phyloP scores from a whole-genome alignment of 2,888 invertebrate species.

The Eubasilissa splendida region DNA sequence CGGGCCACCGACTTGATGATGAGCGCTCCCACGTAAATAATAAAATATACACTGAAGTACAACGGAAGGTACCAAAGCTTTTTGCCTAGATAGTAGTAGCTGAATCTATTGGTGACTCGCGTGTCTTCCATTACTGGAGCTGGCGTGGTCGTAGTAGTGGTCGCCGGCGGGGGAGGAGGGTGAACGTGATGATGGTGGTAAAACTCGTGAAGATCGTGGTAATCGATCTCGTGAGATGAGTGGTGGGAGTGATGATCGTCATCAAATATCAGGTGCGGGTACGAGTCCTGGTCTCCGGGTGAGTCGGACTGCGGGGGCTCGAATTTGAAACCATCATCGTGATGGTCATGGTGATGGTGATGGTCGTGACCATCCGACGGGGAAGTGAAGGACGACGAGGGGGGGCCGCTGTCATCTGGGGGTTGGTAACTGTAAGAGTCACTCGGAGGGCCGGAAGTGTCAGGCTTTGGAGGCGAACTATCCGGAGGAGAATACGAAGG shows the following conservation, averaged over 20 bases:
- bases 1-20: conserved; percentile 81
- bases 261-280: conserved; percentile 60
- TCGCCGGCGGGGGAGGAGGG: conserved; percentile 62
- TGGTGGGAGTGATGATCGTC: conserved; percentile 64
- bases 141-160: conserved; percentile 62
- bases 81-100: conserved; percentile 83
- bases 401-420: conserved; percentile 22
- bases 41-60: conserved; percentile 82
- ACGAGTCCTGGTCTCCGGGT: conserved; percentile 22
- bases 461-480: background rate
- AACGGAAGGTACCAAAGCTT: conserved; percentile 84
- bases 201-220: conserved; percentile 60
- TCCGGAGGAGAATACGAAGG: conserved; percentile 60
- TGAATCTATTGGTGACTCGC: conserved; percentile 75
- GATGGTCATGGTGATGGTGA: conserved; percentile 60
- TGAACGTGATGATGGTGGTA: conserved; percentile 63
- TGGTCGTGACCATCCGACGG: conserved; percentile 53
- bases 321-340: conserved; percentile 57
- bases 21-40: conserved; percentile 80
- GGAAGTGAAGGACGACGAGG: background rate
- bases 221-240: conserved; percentile 66
- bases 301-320: background rate
- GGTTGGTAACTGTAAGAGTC: conserved; percentile 37
- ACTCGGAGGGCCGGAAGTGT: background rate
- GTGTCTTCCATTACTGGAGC: conserved; percentile 71